A percentile compares a stretch with the other conserved stretches of the same genome.
Conservation (phyloP, 2,113 vertebrate species). For the Corythaeola cristata region DNA sequence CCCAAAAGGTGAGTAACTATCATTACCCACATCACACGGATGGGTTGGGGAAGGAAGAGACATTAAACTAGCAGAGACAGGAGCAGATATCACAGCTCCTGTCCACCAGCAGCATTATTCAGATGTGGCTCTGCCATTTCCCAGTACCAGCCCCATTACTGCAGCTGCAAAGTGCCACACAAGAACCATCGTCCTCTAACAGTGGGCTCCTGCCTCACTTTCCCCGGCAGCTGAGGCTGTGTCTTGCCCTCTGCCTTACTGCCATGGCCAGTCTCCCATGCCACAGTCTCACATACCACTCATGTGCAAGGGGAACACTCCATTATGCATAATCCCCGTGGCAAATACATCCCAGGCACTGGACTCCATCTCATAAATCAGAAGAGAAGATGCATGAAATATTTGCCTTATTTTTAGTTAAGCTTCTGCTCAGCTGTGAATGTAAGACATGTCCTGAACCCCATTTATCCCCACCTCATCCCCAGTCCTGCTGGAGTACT, state of each 20-base stretch:
- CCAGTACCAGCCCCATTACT: neutral
- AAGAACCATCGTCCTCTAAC: neutral
- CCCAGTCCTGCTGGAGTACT: neutral
- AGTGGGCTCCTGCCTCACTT: neutral
- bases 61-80: neutral
- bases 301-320: neutral
- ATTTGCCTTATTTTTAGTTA: neutral
- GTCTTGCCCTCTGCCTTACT: neutral
- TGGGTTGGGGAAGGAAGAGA: neutral
- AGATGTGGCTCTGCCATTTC: neutral
- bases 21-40: neutral
- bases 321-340: neutral
- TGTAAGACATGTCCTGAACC: neutral
- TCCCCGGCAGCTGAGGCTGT: neutral
- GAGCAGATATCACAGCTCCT: neutral
- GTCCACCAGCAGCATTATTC: fast-evolving
- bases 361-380: neutral
- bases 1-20: neutral
- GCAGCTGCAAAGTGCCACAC: neutral
- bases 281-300: neutral
- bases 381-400: neutral
- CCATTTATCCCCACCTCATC: neutral
- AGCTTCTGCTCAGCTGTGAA: neutral
- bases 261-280: neutral
- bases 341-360: neutral